These are phyloP conservation scores for Plutomurus gul DNA, from an alignment of 1,140 invertebrate genomes.

Conservation along the genomic window DNA sequence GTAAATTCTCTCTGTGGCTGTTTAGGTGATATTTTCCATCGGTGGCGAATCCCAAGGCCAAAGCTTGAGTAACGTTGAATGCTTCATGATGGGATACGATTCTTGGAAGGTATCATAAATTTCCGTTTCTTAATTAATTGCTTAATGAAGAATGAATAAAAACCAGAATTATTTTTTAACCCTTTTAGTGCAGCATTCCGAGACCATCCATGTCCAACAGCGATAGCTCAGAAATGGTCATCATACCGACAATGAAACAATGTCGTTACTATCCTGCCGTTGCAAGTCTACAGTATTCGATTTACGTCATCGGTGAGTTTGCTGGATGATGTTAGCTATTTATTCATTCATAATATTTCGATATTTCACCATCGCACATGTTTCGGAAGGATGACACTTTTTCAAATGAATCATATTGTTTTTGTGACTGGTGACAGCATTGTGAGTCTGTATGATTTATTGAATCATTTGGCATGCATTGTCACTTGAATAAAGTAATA, in stretches of 20 bases:
- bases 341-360: too few species aligned
- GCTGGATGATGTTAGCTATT: background rate
- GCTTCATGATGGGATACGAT: slow-evolving; percentile 56
- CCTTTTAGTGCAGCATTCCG: slow-evolving; percentile 55
- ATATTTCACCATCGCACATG: too few species aligned
- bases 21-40: slow-evolving; percentile 55
- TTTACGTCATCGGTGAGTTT: slow-evolving; percentile 53
- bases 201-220: slow-evolving; percentile 8
- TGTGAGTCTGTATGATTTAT: too few species aligned
- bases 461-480: too few species aligned
- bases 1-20: background rate
- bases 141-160: background rate
- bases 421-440: too few species aligned
- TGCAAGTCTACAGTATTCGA: slow-evolving; percentile 49
- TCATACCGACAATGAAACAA: slow-evolving; percentile 55
- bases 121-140: background rate
- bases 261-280: slow-evolving; percentile 55
- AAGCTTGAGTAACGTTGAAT: slow-evolving; percentile 55
- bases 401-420: too few species aligned
- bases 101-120: slow-evolving; percentile 53
- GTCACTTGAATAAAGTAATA: too few species aligned
- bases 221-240: slow-evolving; percentile 46
- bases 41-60: slow-evolving; percentile 55
- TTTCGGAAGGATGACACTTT: too few species aligned
- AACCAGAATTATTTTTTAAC: slow-evolving; percentile 3